phyloP scores from a whole-genome alignment of 2,797 vertebrate genomes.

The Pseudocheirus occidentalis region DNA sequence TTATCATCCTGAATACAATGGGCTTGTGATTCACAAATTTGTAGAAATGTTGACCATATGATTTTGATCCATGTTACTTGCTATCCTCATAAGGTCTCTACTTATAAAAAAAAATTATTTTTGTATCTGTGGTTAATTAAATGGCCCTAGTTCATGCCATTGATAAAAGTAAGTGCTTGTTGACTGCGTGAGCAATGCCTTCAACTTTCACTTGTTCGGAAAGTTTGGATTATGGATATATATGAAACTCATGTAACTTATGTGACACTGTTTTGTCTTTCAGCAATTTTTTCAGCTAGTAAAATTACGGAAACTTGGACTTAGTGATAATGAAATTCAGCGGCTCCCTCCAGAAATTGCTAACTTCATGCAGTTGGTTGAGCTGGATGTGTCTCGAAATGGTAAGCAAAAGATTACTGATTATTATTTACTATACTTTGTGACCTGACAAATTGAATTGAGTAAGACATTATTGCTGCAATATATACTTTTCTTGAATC shows the following conservation, averaged over 20 bases:
- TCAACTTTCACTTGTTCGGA: slow-evolving; percentile 12
- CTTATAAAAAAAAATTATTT: background rate
- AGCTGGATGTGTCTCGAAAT: slow-evolving; percentile 97
- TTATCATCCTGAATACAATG: background rate
- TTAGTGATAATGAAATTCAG: slow-evolving; percentile 99
- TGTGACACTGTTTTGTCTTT: slow-evolving; percentile 77
- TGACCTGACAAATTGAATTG: background rate
- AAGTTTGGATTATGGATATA: slow-evolving; percentile 7
- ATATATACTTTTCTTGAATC: slow-evolving; percentile 11
- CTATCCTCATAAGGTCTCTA: background rate
- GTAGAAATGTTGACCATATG: background rate
- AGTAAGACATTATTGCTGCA: background rate
- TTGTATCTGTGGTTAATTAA: background rate
- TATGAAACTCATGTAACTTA: slow-evolving; percentile 66
- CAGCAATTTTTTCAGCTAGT: slow-evolving; percentile 98
- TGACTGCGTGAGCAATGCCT: background rate
- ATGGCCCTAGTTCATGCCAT: background rate
- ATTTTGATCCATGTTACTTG: background rate
- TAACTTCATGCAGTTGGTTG: slow-evolving; percentile 98
- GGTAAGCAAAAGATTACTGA: slow-evolving; percentile 84
- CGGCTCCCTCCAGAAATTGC: slow-evolving; percentile 96
- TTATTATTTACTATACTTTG: background rate
- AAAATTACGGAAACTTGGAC: slow-evolving; percentile 96
- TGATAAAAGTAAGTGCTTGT: background rate
- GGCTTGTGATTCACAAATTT: background rate